These are phyloP conservation scores for Gephyroberyx darwinii DNA, from an alignment of 2,797 vertebrate species.

Conservation along the genomic window DNA sequence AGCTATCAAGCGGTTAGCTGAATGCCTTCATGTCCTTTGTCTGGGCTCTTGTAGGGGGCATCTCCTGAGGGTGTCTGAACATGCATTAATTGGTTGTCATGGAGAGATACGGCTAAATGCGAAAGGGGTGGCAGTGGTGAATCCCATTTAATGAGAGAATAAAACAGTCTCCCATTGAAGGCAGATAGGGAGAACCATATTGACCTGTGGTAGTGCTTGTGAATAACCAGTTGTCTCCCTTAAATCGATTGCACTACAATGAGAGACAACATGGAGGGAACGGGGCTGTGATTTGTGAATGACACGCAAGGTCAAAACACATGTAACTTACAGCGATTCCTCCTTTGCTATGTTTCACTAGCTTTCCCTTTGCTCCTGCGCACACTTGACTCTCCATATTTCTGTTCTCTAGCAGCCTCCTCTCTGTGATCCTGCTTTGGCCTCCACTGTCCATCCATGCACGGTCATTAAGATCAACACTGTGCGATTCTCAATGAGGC, in stretches of 20 bases:
- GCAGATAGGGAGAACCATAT: conserved; percentile 71
- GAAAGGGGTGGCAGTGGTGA: conserved; percentile 64
- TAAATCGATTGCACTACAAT: conserved; percentile 80
- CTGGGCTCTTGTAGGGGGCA: conserved; percentile 62
- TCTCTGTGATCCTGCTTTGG: conserved; percentile 36
- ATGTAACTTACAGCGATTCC: conserved; percentile 30
- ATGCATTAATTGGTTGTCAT: conserved; percentile 82
- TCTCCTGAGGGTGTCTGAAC: conserved; percentile 69
- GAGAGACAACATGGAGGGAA: conserved; percentile 67
- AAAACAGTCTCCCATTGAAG: conserved; percentile 74
- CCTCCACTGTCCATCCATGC: conserved; percentile 58
- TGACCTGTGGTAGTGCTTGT: conserved; percentile 74
- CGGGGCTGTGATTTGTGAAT: conserved; percentile 78
- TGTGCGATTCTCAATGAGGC: conserved; percentile 70
- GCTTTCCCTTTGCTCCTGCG: conserved; percentile 42
- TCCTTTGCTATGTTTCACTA: conserved; percentile 25
- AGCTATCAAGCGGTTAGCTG: conserved; percentile 31
- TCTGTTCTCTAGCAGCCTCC: conserved; percentile 35
- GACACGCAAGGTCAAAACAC: conserved; percentile 77
- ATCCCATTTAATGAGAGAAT: conserved; percentile 80
- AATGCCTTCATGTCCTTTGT: conserved; percentile 60
- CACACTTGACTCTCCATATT: conserved; percentile 13
- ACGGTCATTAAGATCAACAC: conserved; percentile 72
- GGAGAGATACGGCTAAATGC: conserved; percentile 73
- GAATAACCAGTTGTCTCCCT: conserved; percentile 83